Base-by-base conservation (phyloP, 2,797 vertebrate species). In the Malacoctenus gilli region DNA sequence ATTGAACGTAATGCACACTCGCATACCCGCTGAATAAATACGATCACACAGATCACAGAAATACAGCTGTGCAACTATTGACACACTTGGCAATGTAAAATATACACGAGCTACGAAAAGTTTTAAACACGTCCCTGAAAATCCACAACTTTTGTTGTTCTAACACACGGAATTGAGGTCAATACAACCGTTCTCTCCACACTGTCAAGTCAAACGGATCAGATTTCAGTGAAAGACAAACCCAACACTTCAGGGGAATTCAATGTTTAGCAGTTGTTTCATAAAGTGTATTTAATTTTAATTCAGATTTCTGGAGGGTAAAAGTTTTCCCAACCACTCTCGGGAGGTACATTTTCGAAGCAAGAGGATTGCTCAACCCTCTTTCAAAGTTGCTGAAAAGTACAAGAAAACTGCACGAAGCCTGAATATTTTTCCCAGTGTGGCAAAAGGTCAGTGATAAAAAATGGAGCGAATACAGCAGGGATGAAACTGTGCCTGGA, bases 41-140 rank as follows among this genome's bases (percentile, higher is more conserved):
- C 52, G 55, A 32, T 55, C 51, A 52, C 44, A 58, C 34, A 54
- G 35, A 55, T 18, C 44, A 44, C 23, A 51, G 57, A 68, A 74
- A 80, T 37, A 43, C 65, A 75, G 68, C 60, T 71, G 56, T 69
- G 36, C 47, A 72, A 58, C 39, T 78, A 66, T 37, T 77, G 63
- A 83, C 54, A 72, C 31, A 20, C 20, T 14, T 35, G 55, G n/a
- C 37, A 50, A 43, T 65, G 48, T 38, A 43, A 55, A 47, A 61
- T 40, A 39, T 8, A 47, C 11, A 53, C 31, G 15, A 36, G 16
- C 38, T 12, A 48, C 19, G 6, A 37, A 38, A 73, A 34, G 15
- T 30, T 46, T 12, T 22, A 28, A 8, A 61, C 18, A 23, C 3
- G 1, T 4, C 12, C 4, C 20, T 25, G 15, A 31, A 56, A 7